phyloP scores from a whole-genome alignment of 1,140 invertebrate genomes.

The Babylonia areolata region DNA sequence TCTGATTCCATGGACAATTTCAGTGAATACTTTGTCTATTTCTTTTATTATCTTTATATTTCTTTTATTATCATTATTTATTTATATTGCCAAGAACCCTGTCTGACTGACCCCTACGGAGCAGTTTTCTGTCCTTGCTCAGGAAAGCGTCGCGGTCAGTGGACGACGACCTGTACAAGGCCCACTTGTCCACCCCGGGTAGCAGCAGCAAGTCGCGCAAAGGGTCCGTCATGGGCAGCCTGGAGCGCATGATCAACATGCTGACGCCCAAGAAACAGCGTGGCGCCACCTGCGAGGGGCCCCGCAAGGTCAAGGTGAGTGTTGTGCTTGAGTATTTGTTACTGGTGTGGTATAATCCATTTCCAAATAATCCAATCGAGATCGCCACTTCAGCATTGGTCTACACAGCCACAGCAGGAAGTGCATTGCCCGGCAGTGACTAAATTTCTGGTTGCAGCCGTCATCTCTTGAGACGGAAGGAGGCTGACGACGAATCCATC shows the following conservation, averaged over 20 bases:
- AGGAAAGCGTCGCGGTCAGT: conserved; percentile 70
- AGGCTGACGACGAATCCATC: too few species aligned
- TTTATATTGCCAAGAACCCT: neutral
- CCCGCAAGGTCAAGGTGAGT: conserved; percentile 74
- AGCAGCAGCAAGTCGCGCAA: conserved; percentile 59
- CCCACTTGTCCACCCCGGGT: conserved; percentile 76
- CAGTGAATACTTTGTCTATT: too few species aligned
- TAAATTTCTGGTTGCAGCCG: too few species aligned
- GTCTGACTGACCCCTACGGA: neutral
- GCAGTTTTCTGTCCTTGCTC: neutral
- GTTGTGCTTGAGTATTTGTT: neutral
- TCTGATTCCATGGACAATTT: too few species aligned
- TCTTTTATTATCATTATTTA: too few species aligned
- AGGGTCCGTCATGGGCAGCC: conserved; percentile 81
- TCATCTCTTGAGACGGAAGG: too few species aligned
- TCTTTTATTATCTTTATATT: too few species aligned
- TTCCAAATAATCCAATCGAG: too few species aligned
- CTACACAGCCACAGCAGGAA: too few species aligned
- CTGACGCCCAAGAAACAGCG: conserved; percentile 82
- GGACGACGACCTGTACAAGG: conserved; percentile 73
- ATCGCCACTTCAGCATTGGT: too few species aligned
- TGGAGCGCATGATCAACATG: conserved; percentile 84
- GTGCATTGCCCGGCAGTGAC: too few species aligned
- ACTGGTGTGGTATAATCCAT: neutral
- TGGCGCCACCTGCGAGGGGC: conserved; percentile 68